Evolutionary conservation across 1,140 invertebrate species (phyloP), one percentile per base, ranked within the genome.

Genomic region (Procambarus virginalis): DNA sequence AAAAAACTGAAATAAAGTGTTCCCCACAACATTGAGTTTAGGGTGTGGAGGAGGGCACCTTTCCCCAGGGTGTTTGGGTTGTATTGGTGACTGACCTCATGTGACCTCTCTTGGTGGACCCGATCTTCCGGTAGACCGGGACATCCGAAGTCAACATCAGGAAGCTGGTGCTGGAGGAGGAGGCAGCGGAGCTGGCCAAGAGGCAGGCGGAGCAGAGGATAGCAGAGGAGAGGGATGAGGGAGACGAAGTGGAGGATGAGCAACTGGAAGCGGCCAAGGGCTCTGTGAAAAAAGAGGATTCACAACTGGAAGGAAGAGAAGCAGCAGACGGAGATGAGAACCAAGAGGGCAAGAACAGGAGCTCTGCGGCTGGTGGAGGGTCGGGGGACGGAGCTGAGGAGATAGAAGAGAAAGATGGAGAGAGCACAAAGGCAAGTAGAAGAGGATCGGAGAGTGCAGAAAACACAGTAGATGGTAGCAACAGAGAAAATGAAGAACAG

Each of bases 71-170:
- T 10, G 46, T 46, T 55, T n/a, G 46, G 34, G 8, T 64, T 82
- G 20, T 51, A 3, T 60, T 49, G 12, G 20, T 64, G 22, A 55
- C 64, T 84, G 82, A 84, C 68, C 82, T 49, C 73, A n/a, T 85
- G 51, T 77, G 83, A 85, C 83, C 83, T 77, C 75, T 58, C 70
- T 55, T 58, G 68, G n/a, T 73, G 51, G 46, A 58, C 20, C n/a
- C 20, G 68, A 73, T 22, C 76, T 46, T 45, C 76, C 60, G 76
- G 45, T 22, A 89, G 87, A 89, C 87, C 45, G 87, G 70, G 51
- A 89, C 87, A 6, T 89, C 87, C 5, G 87, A 89, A 70, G 75
- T 89, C 87, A 89, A 84, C 87, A 89, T 89, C 34, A 51, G 87
- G 51, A 89, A 89, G 75, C 75, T 89, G 49, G 87, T 89, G 17